Conservation (phyloP, 1,140 invertebrate species). For the Apis florea region DNA sequence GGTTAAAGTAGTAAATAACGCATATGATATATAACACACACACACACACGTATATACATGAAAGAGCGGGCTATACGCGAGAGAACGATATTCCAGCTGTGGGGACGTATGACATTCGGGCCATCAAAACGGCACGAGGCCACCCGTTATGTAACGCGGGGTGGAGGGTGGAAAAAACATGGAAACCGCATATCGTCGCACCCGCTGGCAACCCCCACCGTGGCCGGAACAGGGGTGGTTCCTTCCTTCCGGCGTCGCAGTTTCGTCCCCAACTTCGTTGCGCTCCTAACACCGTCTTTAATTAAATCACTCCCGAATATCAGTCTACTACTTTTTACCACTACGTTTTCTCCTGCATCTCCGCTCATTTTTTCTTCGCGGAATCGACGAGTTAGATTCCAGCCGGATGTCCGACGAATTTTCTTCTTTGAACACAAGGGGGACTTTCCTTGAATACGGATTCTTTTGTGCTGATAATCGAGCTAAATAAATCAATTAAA, state of each 20-base stretch:
- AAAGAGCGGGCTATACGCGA: conserved; percentile 59
- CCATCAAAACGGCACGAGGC: conserved; percentile 78
- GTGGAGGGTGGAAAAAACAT: conserved; percentile 78
- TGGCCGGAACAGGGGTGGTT: conserved; percentile 61
- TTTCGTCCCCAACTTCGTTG: conserved; percentile 61
- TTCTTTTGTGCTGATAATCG: too few species aligned
- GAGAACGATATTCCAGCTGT: conserved; percentile 71
- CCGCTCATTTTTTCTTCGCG: conserved; percentile 29
- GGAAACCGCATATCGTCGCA: conserved; percentile 78
- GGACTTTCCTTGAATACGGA: too few species aligned
- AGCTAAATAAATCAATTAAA: too few species aligned
- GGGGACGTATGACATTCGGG: conserved; percentile 71
- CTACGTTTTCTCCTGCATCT: not conserved
- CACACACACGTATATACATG: not conserved
- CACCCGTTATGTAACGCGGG: conserved; percentile 68
- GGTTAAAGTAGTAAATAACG: conserved; percentile 66
- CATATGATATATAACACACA: too few species aligned
- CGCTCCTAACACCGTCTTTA: conserved; percentile 71
- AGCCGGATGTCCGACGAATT: too few species aligned
- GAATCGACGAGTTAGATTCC: too few species aligned
- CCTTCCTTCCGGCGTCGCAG: conserved; percentile 77
- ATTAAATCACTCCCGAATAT: conserved; percentile 72
- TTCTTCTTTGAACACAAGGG: too few species aligned
- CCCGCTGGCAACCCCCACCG: conserved; percentile 64
- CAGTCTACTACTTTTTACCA: conserved; percentile 58